Conservation (phyloP, 2,888 invertebrate species). For the Villa cingulata region DNA sequence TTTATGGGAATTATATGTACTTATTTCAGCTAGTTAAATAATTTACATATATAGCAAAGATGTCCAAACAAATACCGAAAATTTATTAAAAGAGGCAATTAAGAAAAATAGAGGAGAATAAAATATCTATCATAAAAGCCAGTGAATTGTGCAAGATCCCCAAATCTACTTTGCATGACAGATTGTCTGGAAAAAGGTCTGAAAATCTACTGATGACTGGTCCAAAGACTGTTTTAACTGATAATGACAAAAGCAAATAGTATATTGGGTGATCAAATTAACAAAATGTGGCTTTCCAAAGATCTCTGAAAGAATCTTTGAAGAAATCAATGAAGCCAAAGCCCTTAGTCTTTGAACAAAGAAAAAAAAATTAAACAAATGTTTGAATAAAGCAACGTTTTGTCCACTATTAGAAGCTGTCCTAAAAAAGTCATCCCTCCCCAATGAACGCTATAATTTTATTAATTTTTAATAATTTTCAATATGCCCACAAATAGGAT, state of each 20-base stretch:
- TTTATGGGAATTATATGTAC: not conserved
- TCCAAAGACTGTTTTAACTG: not conserved
- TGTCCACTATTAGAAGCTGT: not conserved
- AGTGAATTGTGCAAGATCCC: not conserved
- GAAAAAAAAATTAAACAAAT: no score
- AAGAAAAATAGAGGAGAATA: not conserved
- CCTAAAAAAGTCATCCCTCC: not conserved
- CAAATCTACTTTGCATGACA: not conserved
- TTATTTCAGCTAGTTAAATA: no score
- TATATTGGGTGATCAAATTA: not conserved
- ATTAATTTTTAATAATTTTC: no score
- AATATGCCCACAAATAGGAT: no score
- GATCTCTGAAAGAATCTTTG: not conserved
- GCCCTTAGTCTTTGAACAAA: not conserved
- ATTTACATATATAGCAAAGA: not conserved
- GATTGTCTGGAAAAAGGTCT: not conserved
- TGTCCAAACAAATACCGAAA: not conserved
- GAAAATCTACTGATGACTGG: no score
- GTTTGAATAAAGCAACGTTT: constrained; percentile 8
- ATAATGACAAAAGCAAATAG: not conserved
- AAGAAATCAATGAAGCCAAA: not conserved
- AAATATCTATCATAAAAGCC: not conserved
- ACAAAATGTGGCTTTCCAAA: not conserved
- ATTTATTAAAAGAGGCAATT: not conserved
- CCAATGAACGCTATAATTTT: not conserved